phyloP scores from a whole-genome alignment of 2,113 vertebrate species.

The Pluvianellus socialis region DNA sequence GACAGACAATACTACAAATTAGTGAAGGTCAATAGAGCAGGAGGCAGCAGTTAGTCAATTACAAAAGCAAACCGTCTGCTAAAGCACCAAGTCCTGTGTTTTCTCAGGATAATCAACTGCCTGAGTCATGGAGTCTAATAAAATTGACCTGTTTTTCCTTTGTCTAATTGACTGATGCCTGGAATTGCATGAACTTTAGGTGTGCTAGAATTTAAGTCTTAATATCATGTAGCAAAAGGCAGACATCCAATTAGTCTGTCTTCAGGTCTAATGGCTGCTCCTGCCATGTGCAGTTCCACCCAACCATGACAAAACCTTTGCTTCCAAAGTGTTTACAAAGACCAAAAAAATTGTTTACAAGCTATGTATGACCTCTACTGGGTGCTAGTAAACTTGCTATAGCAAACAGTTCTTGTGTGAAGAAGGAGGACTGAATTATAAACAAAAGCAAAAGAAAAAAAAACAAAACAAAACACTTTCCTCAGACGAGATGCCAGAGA shows the following conservation, averaged over 20 bases:
- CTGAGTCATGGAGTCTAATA: conserved; percentile 58
- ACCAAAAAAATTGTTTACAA: conserved; percentile 14
- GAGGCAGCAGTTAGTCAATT: conserved; percentile 69
- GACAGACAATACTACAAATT: conserved; percentile 70
- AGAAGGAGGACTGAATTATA: conserved; percentile 25
- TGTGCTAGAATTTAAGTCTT: conserved; percentile 66
- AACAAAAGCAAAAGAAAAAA: background rate
- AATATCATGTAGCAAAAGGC: conserved; percentile 60
- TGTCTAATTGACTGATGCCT: conserved; percentile 66
- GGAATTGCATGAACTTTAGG: conserved; percentile 65
- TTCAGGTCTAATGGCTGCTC: conserved; percentile 47
- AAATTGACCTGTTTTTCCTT: conserved; percentile 71
- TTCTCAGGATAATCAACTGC: conserved; percentile 75
- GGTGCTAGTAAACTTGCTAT: conserved; percentile 4
- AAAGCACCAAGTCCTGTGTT: conserved; percentile 63
- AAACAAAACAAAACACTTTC: background rate
- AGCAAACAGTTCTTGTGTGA: conserved; percentile 25
- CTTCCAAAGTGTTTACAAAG: conserved; percentile 49
- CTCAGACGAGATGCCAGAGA: background rate
- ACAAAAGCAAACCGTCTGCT: conserved; percentile 55
- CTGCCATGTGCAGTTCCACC: conserved; percentile 7
- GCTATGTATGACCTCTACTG: conserved; percentile 11
- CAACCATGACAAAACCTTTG: conserved; percentile 42
- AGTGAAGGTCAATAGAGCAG: conserved; percentile 72
- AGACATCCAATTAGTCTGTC: conserved; percentile 65